Evolutionary conservation across 2,888 invertebrate species (phyloP).

Genomic region (Diarsia dahlii): DNA sequence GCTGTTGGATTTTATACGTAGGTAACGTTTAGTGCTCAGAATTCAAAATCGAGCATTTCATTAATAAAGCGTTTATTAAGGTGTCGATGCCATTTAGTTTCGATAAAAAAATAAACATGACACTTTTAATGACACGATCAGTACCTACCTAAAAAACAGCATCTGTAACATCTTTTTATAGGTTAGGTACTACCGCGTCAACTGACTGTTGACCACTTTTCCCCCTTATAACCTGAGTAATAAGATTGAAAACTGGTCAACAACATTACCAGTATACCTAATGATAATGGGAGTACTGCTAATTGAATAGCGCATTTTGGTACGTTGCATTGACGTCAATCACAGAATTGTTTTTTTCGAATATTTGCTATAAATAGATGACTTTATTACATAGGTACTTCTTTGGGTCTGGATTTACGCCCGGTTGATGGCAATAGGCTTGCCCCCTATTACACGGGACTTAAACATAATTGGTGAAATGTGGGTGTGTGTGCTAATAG

Average conservation of each 20-base stretch:
- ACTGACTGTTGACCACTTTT: neutral
- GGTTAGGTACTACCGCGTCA: neutral
- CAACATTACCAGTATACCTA: neutral
- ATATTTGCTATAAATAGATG: neutral
- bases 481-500: too few relatives aligned
- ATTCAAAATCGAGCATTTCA: neutral
- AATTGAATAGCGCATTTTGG: constrained; percentile 18
- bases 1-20: too few relatives aligned
- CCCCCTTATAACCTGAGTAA: neutral
- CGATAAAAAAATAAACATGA: neutral
- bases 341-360: neutral
- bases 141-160: neutral
- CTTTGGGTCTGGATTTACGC: too few relatives aligned
- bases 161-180: neutral
- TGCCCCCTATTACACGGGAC: too few relatives aligned
- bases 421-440: too few relatives aligned
- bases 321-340: constrained; percentile 18
- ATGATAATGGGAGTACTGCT: neutral
- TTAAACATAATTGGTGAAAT: too few relatives aligned
- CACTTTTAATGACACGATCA: neutral
- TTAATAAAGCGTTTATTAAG: neutral
- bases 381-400: neutral
- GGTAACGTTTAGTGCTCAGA: too few relatives aligned
- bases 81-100: neutral
- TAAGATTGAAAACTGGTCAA: too few relatives aligned